A percentile compares a stretch with the other conserved stretches of the same genome.
These are phyloP conservation scores for Drosophila mayaguana DNA, from an alignment of 2,888 invertebrate genomes.

Conservation along the genomic window DNA sequence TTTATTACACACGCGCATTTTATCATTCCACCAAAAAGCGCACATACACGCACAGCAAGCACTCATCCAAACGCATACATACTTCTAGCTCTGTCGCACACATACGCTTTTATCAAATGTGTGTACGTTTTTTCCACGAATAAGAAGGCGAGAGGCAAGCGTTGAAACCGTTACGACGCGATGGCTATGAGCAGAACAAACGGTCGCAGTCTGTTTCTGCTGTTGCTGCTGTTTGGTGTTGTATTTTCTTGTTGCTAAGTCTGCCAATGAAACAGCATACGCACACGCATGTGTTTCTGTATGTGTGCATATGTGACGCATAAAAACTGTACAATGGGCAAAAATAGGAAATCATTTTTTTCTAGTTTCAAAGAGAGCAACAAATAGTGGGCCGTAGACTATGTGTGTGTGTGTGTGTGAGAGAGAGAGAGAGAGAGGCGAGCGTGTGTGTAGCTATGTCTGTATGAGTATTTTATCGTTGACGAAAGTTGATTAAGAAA, in stretches of 20 bases:
- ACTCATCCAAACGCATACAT: conserved; percentile 31
- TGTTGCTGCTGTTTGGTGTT: conserved; percentile 29
- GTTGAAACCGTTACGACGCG: conserved; percentile 64
- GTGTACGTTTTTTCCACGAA: conserved; percentile 50
- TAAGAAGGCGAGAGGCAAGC: conserved; percentile 25
- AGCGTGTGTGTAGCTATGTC: neutral
- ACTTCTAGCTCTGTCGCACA: conserved; percentile 68
- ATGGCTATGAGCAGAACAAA: conserved; percentile 42
- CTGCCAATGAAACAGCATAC: conserved; percentile 55
- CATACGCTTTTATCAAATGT: conserved; percentile 49
- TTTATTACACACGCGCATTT: conserved; percentile 62
- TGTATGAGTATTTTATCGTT: conserved; percentile 33
- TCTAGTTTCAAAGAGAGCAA: conserved; percentile 30
- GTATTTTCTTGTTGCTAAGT: conserved; percentile 73
- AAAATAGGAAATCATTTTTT: conserved; percentile 38
- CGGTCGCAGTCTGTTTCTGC: conserved; percentile 44
- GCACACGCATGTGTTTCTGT: conserved; percentile 10
- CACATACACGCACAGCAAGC: conserved; percentile 1
- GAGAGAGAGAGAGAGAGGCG: neutral
- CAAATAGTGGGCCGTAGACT: conserved; percentile 25
- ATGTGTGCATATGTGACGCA: conserved; percentile 12
- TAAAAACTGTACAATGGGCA: conserved; percentile 71
- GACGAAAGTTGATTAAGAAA: conserved; percentile 49
- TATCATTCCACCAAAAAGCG: conserved; percentile 56
- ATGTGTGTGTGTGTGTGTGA: too few species aligned